These are phyloP conservation scores for Drosophila equinoxialis DNA, from an alignment of 1,140 invertebrate genomes.

Conservation along the genomic window DNA sequence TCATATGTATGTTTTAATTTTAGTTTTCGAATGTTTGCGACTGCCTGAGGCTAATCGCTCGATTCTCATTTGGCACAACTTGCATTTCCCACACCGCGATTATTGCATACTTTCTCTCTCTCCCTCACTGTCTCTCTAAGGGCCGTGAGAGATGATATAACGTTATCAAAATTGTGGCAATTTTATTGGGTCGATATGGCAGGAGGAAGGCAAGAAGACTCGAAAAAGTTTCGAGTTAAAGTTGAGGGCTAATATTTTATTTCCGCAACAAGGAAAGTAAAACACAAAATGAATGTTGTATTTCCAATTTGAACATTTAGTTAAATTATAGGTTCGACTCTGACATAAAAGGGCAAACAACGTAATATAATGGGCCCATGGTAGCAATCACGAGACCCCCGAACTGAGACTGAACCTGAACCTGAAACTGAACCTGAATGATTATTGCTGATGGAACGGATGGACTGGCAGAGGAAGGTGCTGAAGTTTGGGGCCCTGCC, in stretches of 20 bases:
- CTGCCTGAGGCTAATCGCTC: neutral
- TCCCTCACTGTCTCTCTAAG: too few relatives aligned
- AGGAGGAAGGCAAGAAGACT: neutral
- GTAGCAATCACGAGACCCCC: conserved; percentile 67
- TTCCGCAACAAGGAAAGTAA: conserved; percentile 55
- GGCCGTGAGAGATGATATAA: neutral
- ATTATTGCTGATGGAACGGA: conserved; percentile 53
- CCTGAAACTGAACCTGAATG: conserved; percentile 56
- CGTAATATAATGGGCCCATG: conserved; percentile 74
- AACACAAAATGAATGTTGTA: conserved; percentile 63
- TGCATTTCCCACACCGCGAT: too few relatives aligned
- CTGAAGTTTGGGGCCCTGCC: conserved; percentile 35
- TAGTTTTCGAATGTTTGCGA: conserved; percentile 29
- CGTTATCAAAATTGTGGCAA: conserved; percentile 45
- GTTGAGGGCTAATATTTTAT: conserved; percentile 73
- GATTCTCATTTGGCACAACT: too few relatives aligned
- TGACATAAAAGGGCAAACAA: conserved; percentile 82
- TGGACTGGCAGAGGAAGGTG: conserved; percentile 19
- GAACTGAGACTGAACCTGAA: neutral
- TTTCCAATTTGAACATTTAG: conserved; percentile 79
- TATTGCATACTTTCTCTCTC: too few relatives aligned
- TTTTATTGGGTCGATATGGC: conserved; percentile 15
- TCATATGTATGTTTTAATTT: conserved; percentile 51
- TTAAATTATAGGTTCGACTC: conserved; percentile 79
- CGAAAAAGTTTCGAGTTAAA: conserved; percentile 1